A percentile compares a stretch with the other conserved stretches of the same genome.
These are phyloP conservation scores for Trichogramma dendrolimi DNA, from an alignment of 2,888 invertebrate species.

Conservation along the genomic window DNA sequence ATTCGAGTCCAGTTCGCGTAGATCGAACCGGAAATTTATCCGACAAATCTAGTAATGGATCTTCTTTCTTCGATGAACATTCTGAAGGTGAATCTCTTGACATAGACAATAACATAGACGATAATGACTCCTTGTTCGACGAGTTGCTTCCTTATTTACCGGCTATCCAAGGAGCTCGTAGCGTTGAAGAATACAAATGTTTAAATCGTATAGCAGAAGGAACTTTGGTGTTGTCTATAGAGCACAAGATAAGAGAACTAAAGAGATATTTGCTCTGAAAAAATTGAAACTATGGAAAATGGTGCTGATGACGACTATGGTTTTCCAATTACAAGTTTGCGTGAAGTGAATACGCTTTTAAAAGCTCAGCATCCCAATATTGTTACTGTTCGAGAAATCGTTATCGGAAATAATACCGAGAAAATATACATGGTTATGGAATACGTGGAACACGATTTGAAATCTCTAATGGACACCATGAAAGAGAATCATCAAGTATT, in stretches of 20 bases:
- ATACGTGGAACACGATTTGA: slow-evolving; percentile 98
- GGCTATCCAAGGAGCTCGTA: slow-evolving; percentile 89
- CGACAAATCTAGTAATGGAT: slow-evolving; percentile 48
- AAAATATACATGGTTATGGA: slow-evolving; percentile 99
- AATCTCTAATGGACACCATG: slow-evolving; percentile 98
- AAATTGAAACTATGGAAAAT: slow-evolving; percentile 98
- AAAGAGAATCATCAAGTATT: slow-evolving; percentile 80
- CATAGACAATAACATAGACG: slow-evolving; percentile 30
- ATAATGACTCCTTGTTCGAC: slow-evolving; percentile 41
- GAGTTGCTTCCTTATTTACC: slow-evolving; percentile 78
- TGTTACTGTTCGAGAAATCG: slow-evolving; percentile 96
- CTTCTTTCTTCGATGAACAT: slow-evolving; percentile 47
- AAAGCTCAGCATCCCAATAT: slow-evolving; percentile 92
- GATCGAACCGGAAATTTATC: slow-evolving; percentile 54
- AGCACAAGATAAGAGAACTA: slow-evolving; percentile 91
- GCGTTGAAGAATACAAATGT: slow-evolving; percentile 97
- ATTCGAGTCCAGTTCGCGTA: slow-evolving; percentile 57
- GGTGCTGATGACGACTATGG: slow-evolving; percentile 99
- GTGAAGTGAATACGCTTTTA: slow-evolving; percentile 96
- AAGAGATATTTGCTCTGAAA: slow-evolving; percentile 96
- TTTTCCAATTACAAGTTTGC: slow-evolving; percentile 95
- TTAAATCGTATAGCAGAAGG: slow-evolving; percentile 98
- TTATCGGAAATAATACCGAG: slow-evolving; percentile 99
- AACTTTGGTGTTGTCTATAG: slow-evolving; percentile 96
- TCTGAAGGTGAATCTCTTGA: slow-evolving; percentile 38